Evolutionary conservation across 92 coral and sea anemone genomes (phyloP), one percentile per base, ranked within the genome.

Genomic region (Zoanthus sansibaricus): DNA sequence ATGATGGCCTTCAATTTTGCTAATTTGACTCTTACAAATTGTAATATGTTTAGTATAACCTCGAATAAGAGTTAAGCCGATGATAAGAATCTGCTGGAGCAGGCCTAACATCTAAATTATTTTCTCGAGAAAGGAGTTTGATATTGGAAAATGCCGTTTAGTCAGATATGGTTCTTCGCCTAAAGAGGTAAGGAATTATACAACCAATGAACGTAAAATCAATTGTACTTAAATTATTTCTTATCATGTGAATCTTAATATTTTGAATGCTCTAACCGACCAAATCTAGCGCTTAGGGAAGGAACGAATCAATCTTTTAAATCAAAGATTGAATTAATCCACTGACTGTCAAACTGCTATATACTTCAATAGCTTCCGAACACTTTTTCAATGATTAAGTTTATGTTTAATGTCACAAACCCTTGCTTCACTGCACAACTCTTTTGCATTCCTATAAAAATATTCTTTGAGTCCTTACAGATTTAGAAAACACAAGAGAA

Each of bases 1-100:
- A 80, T 66, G 85, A 45, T 20, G 21, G 20, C 44, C 71, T 80
- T 17, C 73, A 80, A 47, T 47, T 6, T 6, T 44, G 75, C 37
- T 80, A 67, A 80, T 80, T 67, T 80, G 62, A 45, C 15, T 66
- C 62, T 66, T 66, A 72, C 58, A 52, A 64, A 80, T 18, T 18
- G 59, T 66, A 80, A 80, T 80, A 72, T 72, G 18, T 17, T 52
- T 80, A 80, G 25, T 25, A 80, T 80, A 15, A 31, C 31, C 30
- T 54, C 31, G 67, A 66, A 80, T 45, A 54, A 52, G 31, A 1
- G 20, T 33, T 17, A 30, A 25, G 25, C 25, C 25, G 25, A 25
- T 16, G 84, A 49, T 62, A 61, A 52, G 59, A 66, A 44, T 80
- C 67, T 18, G 59, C 30, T 6, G 7, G 44, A 80, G 45, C 85